phyloP scores from a whole-genome alignment of 2,797 vertebrate species.

The Spondyliosoma cantharus region DNA sequence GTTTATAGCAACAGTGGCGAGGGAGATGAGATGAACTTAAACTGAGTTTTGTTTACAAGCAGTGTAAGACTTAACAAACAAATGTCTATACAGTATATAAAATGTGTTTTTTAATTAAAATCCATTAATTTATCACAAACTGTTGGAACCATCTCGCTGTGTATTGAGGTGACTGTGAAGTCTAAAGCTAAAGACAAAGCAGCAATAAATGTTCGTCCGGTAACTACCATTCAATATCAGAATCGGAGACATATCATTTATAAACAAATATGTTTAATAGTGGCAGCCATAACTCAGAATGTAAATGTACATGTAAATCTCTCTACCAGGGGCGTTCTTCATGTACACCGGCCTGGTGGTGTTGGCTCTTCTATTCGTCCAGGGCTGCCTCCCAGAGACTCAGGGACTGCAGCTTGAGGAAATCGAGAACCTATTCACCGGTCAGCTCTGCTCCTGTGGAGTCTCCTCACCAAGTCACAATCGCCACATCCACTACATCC shows the following conservation, averaged over 20 bases:
- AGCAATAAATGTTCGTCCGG: background rate
- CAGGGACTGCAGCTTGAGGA: constrained; percentile 95
- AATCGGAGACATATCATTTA: too few species aligned
- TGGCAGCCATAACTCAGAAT: background rate
- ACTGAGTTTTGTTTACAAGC: background rate
- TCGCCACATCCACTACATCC: constrained; percentile 89
- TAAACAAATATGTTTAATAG: too few species aligned
- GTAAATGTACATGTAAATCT: background rate
- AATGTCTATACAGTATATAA: background rate
- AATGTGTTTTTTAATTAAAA: too few species aligned
- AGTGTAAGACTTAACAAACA: background rate
- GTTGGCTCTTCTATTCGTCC: constrained; percentile 90
- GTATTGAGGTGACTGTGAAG: background rate
- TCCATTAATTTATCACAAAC: background rate
- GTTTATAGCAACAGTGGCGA: constrained; percentile 10
- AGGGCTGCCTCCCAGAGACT: constrained; percentile 95
- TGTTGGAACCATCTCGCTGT: background rate
- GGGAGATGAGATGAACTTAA: background rate
- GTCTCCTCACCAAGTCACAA: constrained; percentile 49
- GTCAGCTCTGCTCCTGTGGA: constrained; percentile 91
- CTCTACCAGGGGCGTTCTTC: constrained; percentile 92
- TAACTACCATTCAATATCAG: too few species aligned
- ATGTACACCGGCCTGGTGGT: constrained; percentile 90
- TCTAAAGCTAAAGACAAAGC: background rate
- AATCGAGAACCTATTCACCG: constrained; percentile 91